Base-by-base conservation (phyloP, 2,797 vertebrate genomes). In the Amblyopsis hoosieri region DNA sequence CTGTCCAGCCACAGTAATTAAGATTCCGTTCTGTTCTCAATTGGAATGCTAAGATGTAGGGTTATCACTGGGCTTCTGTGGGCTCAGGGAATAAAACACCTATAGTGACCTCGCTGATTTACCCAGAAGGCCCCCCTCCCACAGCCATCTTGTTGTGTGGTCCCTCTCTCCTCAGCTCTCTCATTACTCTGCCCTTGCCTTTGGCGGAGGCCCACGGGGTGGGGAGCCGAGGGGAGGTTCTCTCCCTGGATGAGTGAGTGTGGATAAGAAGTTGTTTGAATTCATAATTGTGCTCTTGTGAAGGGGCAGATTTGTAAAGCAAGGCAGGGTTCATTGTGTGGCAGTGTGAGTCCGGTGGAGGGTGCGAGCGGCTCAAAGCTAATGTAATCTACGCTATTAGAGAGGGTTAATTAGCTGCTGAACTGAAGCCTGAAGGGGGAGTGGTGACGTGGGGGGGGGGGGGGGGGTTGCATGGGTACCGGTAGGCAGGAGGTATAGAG, bases 351-450 rank as follows among this genome's bases (percentile, higher is more conserved):
- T 93, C 89, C 90, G 80, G 92, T 82, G 86, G 85, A 92, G 90
- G 91, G 90, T 91, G 89, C 76, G 83, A 91, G 85, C 76, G 31
- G 87, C 90, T 92, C 91, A 93, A 94, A 93, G 93, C 92, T 91
- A 94, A 94, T 93, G 92, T 94, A 93, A 93, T 94, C 92, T 93
- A 91, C 87, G 91, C 92, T 93, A 93, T 94, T 93, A 93, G 91
- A 93, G 92, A 84, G 91, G 91, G 92, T 94, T 94, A 93, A 94
- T 94, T 93, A 92, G 90, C 86, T 89, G 88, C 89, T 92, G 90
- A 92, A 90, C 90, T 90, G 88, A 86, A 88, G 86, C 87, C 79
- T 89, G 86, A 89, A 90, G 88, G 89, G 83, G 83, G 88, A 71
- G 72, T 80, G 72, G 70, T 61, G 77, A 82, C 76, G 72, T 55